phyloP scores from a whole-genome alignment of 1,140 invertebrate genomes.

The Gonioctena quinquepunctata region DNA sequence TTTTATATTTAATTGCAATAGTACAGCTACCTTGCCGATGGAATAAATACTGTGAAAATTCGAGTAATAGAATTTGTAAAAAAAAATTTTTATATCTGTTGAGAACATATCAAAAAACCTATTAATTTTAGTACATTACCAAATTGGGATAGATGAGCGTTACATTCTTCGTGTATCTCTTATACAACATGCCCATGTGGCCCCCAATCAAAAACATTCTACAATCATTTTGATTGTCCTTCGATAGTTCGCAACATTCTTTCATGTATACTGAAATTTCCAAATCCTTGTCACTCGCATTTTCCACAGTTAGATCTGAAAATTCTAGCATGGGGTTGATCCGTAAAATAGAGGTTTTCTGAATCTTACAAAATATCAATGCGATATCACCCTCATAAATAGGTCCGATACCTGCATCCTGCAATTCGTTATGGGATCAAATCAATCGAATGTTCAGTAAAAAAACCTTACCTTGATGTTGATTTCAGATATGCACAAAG shows the following conservation, averaged over 20 bases:
- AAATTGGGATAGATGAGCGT: constrained; percentile 35
- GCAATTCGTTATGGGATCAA: constrained; percentile 6
- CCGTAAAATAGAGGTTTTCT: neutral
- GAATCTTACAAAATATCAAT: constrained; percentile 23
- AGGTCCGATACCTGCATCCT: constrained; percentile 18
- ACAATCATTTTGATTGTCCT: constrained; percentile 18
- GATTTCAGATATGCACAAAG: neutral
- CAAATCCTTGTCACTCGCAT: constrained; percentile 24
- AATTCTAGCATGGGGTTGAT: neutral
- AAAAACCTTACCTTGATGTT: neutral
- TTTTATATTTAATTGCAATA: constrained; percentile 22
- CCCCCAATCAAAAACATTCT: constrained; percentile 31
- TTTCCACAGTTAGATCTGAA: constrained; percentile 24
- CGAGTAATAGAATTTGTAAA: too few species aligned
- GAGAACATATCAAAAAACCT: too few species aligned
- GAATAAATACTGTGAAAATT: constrained; percentile 12
- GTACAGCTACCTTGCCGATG: constrained; percentile 27
- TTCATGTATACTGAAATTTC: constrained; percentile 28
- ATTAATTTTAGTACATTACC: neutral
- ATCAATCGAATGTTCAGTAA: neutral
- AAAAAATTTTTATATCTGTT: too few species aligned
- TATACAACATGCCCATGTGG: constrained; percentile 27
- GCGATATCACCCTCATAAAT: constrained; percentile 28
- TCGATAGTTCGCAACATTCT: constrained; percentile 27
- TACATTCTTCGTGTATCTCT: constrained; percentile 23